Percentiles rank a stretch among this genome's conserved stretches.
These are phyloP conservation scores for Drosophila cardini DNA, from an alignment of 1,140 invertebrate species.

Conservation along the genomic window DNA sequence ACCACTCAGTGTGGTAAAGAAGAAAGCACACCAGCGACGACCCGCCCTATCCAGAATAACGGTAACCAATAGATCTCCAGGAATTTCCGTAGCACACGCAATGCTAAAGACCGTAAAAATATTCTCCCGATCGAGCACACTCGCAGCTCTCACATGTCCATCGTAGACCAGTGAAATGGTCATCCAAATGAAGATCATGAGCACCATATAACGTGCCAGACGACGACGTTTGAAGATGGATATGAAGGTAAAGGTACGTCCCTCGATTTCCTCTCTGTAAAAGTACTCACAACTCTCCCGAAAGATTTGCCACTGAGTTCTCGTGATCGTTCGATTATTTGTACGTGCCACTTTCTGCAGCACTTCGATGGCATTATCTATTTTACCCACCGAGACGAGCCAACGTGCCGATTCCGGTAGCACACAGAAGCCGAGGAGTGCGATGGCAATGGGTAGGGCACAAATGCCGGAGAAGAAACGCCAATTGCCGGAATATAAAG, in stretches of 20 bases:
- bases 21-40: constrained; percentile 92
- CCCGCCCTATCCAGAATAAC: constrained; percentile 92
- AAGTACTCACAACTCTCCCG: constrained; percentile 78
- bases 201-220: constrained; percentile 89
- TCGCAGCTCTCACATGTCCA: constrained; percentile 93
- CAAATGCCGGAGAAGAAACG: constrained; percentile 88
- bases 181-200: constrained; percentile 94
- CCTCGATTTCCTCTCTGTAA: constrained; percentile 88
- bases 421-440: constrained; percentile 88
- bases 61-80: constrained; percentile 93
- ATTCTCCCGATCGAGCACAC: constrained; percentile 89
- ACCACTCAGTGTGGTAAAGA: constrained; percentile 91
- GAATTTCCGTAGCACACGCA: constrained; percentile 89
- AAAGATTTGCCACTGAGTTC: constrained; percentile 90
- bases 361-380: constrained; percentile 91
- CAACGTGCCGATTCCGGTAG: constrained; percentile 94
- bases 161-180: constrained; percentile 94
- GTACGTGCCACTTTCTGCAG: constrained; percentile 91
- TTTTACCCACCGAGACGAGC: constrained; percentile 92
- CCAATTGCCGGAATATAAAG: constrained; percentile 90
- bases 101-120: constrained; percentile 94
- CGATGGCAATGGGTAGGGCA: constrained; percentile 88
- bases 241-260: constrained; percentile 89
- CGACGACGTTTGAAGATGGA: constrained; percentile 91
- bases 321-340: constrained; percentile 90